phyloP scores from a whole-genome alignment of 1,140 invertebrate genomes.

The Pachyrhynchus sulphureomaculatus region DNA sequence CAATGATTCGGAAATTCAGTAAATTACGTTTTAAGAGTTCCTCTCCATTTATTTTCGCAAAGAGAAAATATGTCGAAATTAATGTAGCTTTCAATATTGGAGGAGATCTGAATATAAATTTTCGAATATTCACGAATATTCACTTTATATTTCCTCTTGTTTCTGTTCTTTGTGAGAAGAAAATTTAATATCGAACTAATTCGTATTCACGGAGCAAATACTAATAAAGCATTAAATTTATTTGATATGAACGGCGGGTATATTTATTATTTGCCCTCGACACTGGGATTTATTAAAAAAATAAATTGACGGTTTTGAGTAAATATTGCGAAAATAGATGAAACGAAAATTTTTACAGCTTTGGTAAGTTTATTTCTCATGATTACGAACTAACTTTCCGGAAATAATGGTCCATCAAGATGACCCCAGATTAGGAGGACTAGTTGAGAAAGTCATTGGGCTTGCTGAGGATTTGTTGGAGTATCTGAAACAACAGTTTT shows the following conservation, averaged over 20 bases:
- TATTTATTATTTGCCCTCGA: constrained; percentile 1
- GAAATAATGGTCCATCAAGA: too few species aligned
- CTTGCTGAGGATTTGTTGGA: too few species aligned
- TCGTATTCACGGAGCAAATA: constrained; percentile 34
- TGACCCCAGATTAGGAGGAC: too few species aligned
- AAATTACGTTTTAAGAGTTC: constrained; percentile 40
- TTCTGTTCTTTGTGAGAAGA: constrained; percentile 15
- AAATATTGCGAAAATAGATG: too few species aligned
- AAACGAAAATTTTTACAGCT: too few species aligned
- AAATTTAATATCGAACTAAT: constrained; percentile 40
- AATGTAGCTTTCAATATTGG: constrained; percentile 46
- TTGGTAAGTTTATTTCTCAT: too few species aligned
- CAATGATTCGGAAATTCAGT: constrained; percentile 45
- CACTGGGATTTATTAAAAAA: too few species aligned
- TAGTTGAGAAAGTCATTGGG: too few species aligned
- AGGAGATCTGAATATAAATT: constrained; percentile 45
- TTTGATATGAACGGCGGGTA: constrained; percentile 17
- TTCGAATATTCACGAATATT: constrained; percentile 40
- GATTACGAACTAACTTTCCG: too few species aligned
- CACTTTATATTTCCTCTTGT: constrained; percentile 34
- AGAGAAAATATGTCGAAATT: constrained; percentile 47
- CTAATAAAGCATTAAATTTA: constrained; percentile 40
- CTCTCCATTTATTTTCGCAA: constrained; percentile 37
- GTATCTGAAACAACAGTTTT: too few species aligned
- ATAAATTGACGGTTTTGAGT: too few species aligned